Evolutionary conservation across 2,113 vertebrate species (phyloP), one percentile per base, ranked within the genome.

Genomic region (Oncorhynchus mykiss): DNA sequence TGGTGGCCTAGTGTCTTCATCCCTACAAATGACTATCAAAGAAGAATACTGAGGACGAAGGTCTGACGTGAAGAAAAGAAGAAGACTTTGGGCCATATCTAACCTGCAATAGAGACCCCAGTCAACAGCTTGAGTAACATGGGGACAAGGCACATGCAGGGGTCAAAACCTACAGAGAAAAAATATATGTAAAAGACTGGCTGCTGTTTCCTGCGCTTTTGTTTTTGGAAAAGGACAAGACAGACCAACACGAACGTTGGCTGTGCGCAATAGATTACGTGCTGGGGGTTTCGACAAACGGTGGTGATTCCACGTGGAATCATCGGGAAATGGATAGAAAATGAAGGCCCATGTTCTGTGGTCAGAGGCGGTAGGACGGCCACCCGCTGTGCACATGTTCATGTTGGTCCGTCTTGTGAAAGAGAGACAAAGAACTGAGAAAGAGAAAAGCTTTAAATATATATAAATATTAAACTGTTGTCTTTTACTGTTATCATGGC

Each of bases 1-100:
- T 3, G 89, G 80, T 69, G 93, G 90, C 76, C 93, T 98, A 18
- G 88, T 95, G 9, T 91, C 96, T 3, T 94, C 96, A 0, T 95
- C 96, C 24, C 81, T 94, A 78, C 91, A 95, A 0, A 84, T 97
- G 89, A 94, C 91, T 2, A 95, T 99, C 90, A 98, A 98, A 78
- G 96, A 99, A 80, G 97, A 99, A 86, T 99, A 95, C 92, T 93
- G 88, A 93, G 59, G 62, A 62, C 4, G 24, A 20, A 13, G 13
- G 29, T 48, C 59, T 76, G 71, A 54, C 3, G 7, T 8, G 9
- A 22, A 62, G 3, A 45, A 12, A 60, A 9, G 1, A 62, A 11
- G 8, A 24, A 62, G n/a, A n/a, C n/a, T 24, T 62, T 22, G 16
- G 3, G 5, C n/a, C 59, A 3, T 22, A 24, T 22, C 59, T 16